Conservation (phyloP, 2,113 vertebrate genomes). For the Sus scrofa region T2T-Sscrofa CM000818.6:52307001-52307500, state of each 20-base stretch:
- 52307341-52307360: neutral
- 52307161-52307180: fast-evolving
- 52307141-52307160: fast-evolving
- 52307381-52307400: neutral
- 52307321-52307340: neutral
- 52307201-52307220: too few relatives aligned
- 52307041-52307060: neutral
- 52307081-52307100: neutral
- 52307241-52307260: neutral
- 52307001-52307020: slow-evolving; percentile 46
- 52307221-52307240: neutral
- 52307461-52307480: slow-evolving; percentile 38
- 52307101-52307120: neutral
- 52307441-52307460: neutral
- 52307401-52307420: neutral
- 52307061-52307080: neutral
- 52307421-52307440: neutral
- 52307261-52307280: neutral
- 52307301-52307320: neutral
- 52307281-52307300: neutral
- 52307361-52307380: neutral
- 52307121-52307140: neutral
- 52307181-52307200: neutral
- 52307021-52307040: neutral
- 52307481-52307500: neutral